Conservation (phyloP, 2,888 invertebrate species). For the Drosophila prostipennis region DNA sequence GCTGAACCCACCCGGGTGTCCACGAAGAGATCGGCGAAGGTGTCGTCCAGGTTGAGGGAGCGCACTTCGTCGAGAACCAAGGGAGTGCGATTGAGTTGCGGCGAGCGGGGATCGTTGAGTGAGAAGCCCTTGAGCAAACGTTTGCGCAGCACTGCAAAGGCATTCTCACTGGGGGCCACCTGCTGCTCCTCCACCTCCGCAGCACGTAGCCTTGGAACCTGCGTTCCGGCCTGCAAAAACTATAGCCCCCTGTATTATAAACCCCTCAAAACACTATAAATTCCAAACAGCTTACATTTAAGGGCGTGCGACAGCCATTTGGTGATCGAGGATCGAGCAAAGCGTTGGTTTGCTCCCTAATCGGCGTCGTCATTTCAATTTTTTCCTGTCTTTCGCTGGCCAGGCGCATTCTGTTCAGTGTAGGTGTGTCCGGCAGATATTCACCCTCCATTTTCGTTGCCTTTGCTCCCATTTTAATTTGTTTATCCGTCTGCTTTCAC, state of each 20-base stretch:
- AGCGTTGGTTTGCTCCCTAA: constrained; percentile 40
- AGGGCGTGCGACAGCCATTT: constrained; percentile 74
- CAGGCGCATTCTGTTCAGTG: constrained; percentile 52
- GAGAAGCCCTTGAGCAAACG: constrained; percentile 79
- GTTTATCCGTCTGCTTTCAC: not conserved
- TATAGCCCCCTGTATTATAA: not conserved
- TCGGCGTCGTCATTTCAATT: constrained; percentile 43
- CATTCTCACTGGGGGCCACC: constrained; percentile 32
- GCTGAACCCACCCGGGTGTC: constrained; percentile 67
- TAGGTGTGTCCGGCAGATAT: constrained; percentile 69
- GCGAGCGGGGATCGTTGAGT: constrained; percentile 81
- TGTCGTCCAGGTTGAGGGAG: constrained; percentile 80
- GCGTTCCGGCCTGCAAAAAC: constrained; percentile 37
- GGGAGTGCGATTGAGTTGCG: constrained; percentile 81
- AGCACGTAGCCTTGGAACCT: not conserved
- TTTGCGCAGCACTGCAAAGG: constrained; percentile 74
- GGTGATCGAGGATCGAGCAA: constrained; percentile 80
- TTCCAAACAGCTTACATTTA: constrained; percentile 64
- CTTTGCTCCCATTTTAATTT: constrained; percentile 75
- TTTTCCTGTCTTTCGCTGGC: constrained; percentile 18
- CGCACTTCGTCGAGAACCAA: constrained; percentile 77
- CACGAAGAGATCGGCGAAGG: constrained; percentile 82
- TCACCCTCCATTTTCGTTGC: constrained; percentile 77
- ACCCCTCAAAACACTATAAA: not conserved
- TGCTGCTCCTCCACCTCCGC: constrained; percentile 8